A percentile compares a stretch with the other conserved stretches of the same genome.
Evolutionary conservation across 2,888 invertebrate genomes (phyloP).

Genomic region (Tipula helvola): DNA sequence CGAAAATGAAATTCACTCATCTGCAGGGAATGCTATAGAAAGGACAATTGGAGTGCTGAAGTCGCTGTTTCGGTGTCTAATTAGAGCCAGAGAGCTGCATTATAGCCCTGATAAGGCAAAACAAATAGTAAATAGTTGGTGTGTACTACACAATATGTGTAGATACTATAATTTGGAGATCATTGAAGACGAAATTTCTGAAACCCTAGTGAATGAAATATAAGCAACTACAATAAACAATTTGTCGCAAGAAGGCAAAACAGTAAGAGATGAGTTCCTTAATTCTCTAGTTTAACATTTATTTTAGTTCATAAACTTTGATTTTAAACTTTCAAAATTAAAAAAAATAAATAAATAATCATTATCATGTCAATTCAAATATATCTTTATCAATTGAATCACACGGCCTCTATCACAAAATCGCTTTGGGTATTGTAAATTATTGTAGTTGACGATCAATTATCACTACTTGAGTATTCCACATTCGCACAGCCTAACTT

Average conservation of each 20-base stretch:
- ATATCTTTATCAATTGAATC: neutral
- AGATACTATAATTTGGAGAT: too few species aligned
- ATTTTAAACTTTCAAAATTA: neutral
- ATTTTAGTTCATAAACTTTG: neutral
- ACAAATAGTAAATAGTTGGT: neutral
- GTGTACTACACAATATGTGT: neutral
- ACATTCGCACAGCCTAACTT: neutral
- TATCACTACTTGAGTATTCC: neutral
- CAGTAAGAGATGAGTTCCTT: neutral
- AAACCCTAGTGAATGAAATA: too few species aligned
- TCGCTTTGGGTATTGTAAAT: neutral
- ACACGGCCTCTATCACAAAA: neutral
- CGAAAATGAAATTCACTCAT: neutral
- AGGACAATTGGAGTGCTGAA: conserved; percentile 6
- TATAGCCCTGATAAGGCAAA: neutral
- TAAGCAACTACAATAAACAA: neutral
- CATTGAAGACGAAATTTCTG: too few species aligned
- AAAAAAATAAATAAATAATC: too few species aligned
- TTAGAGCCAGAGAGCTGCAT: conserved; percentile 7
- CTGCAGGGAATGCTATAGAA: neutral
- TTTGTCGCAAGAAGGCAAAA: neutral
- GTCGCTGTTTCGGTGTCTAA: neutral
- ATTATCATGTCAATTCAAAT: neutral
- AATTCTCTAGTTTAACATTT: neutral
- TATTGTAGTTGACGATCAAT: neutral